phyloP scores from a whole-genome alignment of 2,113 vertebrate species.

The Nymphicus hollandicus region DNA sequence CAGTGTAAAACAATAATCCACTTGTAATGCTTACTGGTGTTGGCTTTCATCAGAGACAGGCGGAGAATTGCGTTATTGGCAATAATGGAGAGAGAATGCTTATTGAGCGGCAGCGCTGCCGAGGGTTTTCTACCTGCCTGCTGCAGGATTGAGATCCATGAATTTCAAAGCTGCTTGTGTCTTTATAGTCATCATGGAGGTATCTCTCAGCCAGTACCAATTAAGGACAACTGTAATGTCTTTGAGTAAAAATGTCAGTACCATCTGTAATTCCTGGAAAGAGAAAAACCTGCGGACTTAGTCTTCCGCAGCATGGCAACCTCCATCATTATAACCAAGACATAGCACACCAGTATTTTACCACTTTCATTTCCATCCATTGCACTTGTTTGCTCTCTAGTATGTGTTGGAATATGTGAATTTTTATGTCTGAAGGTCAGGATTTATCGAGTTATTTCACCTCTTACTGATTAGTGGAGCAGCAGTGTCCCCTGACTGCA shows the following conservation, averaged over 20 bases:
- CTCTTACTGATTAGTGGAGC: background rate
- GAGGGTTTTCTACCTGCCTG: background rate
- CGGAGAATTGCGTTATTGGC: background rate
- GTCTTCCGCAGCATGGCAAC: background rate
- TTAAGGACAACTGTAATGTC: background rate
- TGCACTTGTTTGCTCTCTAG: fast-evolving
- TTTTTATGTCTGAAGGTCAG: background rate
- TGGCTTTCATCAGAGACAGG: background rate
- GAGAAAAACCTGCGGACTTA: background rate
- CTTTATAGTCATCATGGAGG: background rate
- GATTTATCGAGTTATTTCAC: background rate
- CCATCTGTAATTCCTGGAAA: background rate
- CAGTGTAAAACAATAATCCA: background rate
- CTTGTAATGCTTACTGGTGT: slow-evolving; percentile 7
- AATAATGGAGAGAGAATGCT: background rate
- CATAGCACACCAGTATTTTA: background rate
- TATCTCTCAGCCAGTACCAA: background rate
- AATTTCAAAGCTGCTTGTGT: background rate
- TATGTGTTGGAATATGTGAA: background rate
- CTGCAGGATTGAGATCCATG: background rate
- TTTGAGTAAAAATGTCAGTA: background rate
- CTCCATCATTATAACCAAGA: fast-evolving
- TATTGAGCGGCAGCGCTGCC: background rate
- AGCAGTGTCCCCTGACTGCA: background rate
- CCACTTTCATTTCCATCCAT: background rate